Base-by-base conservation (phyloP, 92 coral and sea anemone species). In the Palythoa heliodiscus region DNA sequence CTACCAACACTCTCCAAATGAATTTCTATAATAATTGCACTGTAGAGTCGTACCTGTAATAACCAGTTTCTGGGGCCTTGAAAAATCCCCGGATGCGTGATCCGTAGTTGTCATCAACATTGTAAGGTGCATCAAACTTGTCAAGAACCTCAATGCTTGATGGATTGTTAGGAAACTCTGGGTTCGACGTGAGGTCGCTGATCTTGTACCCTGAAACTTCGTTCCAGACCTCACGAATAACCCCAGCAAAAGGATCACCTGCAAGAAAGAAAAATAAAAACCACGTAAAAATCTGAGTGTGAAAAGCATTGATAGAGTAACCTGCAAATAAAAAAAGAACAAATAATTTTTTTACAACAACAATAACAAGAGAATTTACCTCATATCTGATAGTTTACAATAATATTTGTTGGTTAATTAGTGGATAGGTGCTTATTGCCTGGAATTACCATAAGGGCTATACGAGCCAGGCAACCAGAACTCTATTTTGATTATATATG, bases 171-270 rank as follows among this genome's bases (percentile, higher is more conserved):
- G 99, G 99, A 86, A 96, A 96, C 94, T 96, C 95, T 39, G 96
- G 92, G 86, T 94, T 96, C 52, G 99, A 96, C 25, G 99, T 96
- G 37, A 96, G 93, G 79, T 94, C 99, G 40, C 87, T 84, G 40
- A 96, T 95, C 89, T 92, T 93, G 82, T 96, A 96, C 63, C 99
- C 99, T 25, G 95, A 90, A 55, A 96, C 82, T 70, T 95, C 99
- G 76, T 96, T 95, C 99, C 99, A 96, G 10, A 96, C 82, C 73
- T 96, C 99, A 61, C 99, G 98, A 78, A 96, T 93, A 5, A 96
- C 95, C 54, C 99, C 99, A 71, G 99, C 93, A 55, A 92, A 96
- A 38, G 95, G 95, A 70, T 96, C 98, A 82, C 99, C 99, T 96
- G 57, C 39, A 47, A 69, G 86, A 63, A 61, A 1, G 48, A 39